A percentile compares a stretch with the other conserved stretches of the same genome.
Evolutionary conservation across 2,113 vertebrate species (phyloP).

Genomic region (Nestor notabilis): DNA sequence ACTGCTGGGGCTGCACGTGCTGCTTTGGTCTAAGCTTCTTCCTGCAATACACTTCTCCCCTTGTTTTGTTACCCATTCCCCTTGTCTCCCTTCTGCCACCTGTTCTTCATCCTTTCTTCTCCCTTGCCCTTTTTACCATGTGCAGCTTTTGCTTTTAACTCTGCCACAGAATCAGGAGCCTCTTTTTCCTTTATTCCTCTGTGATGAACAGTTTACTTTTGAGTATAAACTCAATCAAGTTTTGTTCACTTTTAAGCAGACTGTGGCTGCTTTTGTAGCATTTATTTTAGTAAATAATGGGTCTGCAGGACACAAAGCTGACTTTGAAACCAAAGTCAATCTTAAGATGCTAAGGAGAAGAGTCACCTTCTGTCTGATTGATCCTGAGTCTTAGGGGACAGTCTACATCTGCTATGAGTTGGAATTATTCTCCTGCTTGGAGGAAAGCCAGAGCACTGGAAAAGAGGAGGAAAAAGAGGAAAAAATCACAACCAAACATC

Average conservation of each 20-base stretch:
- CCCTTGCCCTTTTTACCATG: neutral
- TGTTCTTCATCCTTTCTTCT: neutral
- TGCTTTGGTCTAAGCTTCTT: neutral
- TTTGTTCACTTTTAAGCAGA: neutral
- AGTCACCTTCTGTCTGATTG: constrained; percentile 39
- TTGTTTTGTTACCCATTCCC: neutral
- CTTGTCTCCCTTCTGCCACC: neutral
- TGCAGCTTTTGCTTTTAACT: neutral
- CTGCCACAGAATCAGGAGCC: neutral
- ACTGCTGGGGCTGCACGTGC: neutral
- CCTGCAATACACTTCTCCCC: neutral
- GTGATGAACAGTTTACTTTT: neutral
- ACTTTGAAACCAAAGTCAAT: neutral
- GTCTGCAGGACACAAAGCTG: neutral
- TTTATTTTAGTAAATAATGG: neutral
- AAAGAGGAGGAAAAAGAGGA: neutral
- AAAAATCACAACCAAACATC: neutral
- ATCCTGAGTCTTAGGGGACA: neutral
- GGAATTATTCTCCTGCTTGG: constrained; percentile 4
- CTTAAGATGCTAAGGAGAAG: neutral
- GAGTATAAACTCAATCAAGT: neutral
- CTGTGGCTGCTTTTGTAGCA: neutral
- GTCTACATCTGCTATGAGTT: neutral
- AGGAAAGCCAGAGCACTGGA: neutral
- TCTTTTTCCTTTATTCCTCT: neutral